A percentile compares a stretch with the other conserved stretches of the same genome.
phyloP scores from a whole-genome alignment of 2,888 invertebrate genomes.

The Idaea biselata region DNA sequence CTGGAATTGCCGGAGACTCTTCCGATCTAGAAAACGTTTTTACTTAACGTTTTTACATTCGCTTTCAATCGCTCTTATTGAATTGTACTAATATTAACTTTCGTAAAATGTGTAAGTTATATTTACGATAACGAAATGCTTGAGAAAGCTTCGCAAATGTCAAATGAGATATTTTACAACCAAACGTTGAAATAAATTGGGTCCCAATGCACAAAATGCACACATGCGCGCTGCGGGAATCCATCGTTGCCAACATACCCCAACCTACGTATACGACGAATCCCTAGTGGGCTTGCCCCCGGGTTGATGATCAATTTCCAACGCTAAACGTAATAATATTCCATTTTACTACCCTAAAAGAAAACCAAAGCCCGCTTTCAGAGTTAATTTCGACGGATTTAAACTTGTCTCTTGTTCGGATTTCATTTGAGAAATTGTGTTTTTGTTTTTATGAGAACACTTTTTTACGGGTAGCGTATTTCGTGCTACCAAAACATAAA shows the following conservation, averaged over 20 bases:
- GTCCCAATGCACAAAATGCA: slow-evolving; percentile 13
- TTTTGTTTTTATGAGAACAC: neutral
- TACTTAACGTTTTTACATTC: slow-evolving; percentile 32
- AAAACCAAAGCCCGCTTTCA: slow-evolving; percentile 32
- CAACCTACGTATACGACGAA: slow-evolving; percentile 48
- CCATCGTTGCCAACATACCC: slow-evolving; percentile 34
- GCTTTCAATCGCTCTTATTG: slow-evolving; percentile 26
- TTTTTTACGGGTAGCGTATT: neutral
- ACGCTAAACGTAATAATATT: slow-evolving; percentile 65
- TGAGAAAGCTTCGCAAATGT: neutral
- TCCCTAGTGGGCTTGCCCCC: slow-evolving; percentile 51
- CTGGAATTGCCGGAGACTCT: slow-evolving; percentile 44
- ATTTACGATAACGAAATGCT: neutral
- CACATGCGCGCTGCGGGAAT: slow-evolving; percentile 50
- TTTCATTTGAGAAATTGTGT: slow-evolving; percentile 20
- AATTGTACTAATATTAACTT: slow-evolving; percentile 8
- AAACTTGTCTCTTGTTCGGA: slow-evolving; percentile 32
- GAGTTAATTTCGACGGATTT: slow-evolving; percentile 43
- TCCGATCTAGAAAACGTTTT: slow-evolving; percentile 37
- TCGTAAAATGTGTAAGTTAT: slow-evolving; percentile 5
- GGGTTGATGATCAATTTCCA: slow-evolving; percentile 64
- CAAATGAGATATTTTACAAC: neutral
- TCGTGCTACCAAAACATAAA: neutral
- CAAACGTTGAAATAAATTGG: neutral
- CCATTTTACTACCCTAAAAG: slow-evolving; percentile 53